These are phyloP conservation scores for Holocentrus rufus DNA, from an alignment of 2,797 vertebrate species.

Conservation along the genomic window DNA sequence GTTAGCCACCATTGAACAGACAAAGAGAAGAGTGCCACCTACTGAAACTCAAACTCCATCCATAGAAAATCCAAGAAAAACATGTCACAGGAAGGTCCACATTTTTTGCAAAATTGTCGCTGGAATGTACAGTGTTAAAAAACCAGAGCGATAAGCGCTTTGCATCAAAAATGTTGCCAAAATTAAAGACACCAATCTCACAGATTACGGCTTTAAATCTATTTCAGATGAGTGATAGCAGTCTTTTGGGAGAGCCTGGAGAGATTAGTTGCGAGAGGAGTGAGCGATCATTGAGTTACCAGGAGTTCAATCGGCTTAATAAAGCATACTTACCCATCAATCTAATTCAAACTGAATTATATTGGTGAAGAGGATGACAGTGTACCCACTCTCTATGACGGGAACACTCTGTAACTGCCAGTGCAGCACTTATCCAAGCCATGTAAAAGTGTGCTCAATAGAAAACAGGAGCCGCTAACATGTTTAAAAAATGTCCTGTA, in stretches of 20 bases:
- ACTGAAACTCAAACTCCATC: no score
- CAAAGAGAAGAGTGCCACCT: no score
- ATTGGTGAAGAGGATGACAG: slow-evolving; percentile 5
- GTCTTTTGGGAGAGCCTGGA: not conserved
- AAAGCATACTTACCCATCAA: not conserved
- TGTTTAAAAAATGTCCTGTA: slow-evolving; percentile 1
- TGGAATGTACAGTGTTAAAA: no score
- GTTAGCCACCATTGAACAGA: no score
- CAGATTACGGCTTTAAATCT: not conserved
- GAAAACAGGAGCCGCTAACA: slow-evolving; percentile 11
- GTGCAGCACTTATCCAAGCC: not conserved
- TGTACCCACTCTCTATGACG: slow-evolving; percentile 5
- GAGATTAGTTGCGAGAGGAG: not conserved
- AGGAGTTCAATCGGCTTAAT: no score
- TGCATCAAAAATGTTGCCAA: no score
- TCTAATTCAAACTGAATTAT: slow-evolving; percentile 14
- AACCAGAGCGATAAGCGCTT: no score
- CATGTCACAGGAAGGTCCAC: no score
- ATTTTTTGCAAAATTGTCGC: no score
- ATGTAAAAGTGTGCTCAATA: slow-evolving; percentile 14
- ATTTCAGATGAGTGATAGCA: not conserved
- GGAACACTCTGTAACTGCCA: slow-evolving; percentile 9
- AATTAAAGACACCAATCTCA: no score
- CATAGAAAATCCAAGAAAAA: no score
- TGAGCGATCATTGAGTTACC: no score